phyloP scores from a whole-genome alignment of 2,797 vertebrate genomes.

The Distichodus sexfasciatus region DNA sequence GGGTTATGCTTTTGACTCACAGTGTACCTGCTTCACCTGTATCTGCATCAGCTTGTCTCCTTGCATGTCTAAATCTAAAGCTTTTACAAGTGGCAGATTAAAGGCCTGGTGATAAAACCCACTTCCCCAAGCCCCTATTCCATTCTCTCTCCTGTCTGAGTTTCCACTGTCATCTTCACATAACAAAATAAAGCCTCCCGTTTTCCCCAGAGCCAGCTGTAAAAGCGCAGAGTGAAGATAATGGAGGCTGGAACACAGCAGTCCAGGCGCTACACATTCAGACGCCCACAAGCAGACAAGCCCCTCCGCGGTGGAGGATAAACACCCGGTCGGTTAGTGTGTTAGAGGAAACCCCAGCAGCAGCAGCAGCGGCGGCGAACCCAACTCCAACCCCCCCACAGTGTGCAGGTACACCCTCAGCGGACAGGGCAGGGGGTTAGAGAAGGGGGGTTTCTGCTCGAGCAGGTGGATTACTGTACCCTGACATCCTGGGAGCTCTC shows the following conservation, averaged over 20 bases:
- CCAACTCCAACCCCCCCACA: not conserved
- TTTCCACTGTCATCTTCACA: not conserved
- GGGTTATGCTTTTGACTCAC: too few relatives aligned
- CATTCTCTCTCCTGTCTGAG: not conserved
- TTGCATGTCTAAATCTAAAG: too few relatives aligned
- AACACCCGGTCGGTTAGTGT: slow-evolving; percentile 60
- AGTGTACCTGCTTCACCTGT: too few relatives aligned
- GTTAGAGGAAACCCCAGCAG: slow-evolving; percentile 47
- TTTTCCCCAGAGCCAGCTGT: not conserved
- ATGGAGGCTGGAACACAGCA: not conserved
- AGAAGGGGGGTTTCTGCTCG: not conserved
- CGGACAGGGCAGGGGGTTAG: not conserved
- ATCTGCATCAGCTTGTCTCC: too few relatives aligned
- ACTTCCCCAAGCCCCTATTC: not conserved
- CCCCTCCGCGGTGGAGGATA: too few relatives aligned
- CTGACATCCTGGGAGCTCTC: slow-evolving; percentile 73
- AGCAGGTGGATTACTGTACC: slow-evolving; percentile 84
- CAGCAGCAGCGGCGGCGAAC: slow-evolving; percentile 5
- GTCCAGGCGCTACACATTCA: too few relatives aligned
- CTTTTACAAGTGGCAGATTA: too few relatives aligned
- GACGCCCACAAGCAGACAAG: slow-evolving; percentile 17
- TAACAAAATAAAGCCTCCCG: not conserved
- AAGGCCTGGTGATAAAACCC: too few relatives aligned
- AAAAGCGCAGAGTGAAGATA: slow-evolving; percentile 11
- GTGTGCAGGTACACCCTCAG: not conserved